Conservation (phyloP, 2,888 invertebrate species). For the Parochlus steinenii region DNA sequence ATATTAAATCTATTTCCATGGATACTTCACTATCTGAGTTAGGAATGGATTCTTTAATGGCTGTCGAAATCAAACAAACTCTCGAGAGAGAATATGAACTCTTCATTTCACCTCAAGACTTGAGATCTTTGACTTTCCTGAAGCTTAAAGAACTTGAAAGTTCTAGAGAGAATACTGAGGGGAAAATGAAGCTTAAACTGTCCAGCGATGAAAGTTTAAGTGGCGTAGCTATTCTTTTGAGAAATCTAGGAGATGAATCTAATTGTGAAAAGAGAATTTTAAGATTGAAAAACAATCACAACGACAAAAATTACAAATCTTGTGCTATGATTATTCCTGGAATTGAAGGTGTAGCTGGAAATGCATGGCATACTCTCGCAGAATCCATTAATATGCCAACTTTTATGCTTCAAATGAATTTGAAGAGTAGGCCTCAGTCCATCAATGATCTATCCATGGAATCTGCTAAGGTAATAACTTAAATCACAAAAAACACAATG, state of each 20-base stretch:
- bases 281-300: conserved; percentile 31
- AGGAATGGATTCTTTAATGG: conserved; percentile 7
- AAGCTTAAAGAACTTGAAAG: not conserved
- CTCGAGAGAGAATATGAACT: conserved; percentile 8
- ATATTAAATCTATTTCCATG: conserved; percentile 8
- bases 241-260: conserved; percentile 37
- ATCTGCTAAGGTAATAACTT: no score
- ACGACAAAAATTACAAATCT: conserved; percentile 17
- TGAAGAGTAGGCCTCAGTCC: not conserved
- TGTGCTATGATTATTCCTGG: conserved; percentile 42
- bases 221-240: conserved; percentile 24
- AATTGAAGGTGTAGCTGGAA: conserved; percentile 37
- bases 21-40: conserved; percentile 3
- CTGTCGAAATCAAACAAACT: conserved; percentile 4
- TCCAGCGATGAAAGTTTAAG: not conserved
- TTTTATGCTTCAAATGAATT: conserved; percentile 3
- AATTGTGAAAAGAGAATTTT: conserved; percentile 35
- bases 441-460: not conserved
- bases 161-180: not conserved
- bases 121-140: no score
- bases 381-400: not conserved
- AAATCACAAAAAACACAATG: no score
- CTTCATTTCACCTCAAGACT: conserved; percentile 1
- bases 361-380: conserved; percentile 4
- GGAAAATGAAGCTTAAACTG: no score